phyloP scores from a whole-genome alignment of 2,888 invertebrate genomes.

The Homarus gammarus region DNA sequence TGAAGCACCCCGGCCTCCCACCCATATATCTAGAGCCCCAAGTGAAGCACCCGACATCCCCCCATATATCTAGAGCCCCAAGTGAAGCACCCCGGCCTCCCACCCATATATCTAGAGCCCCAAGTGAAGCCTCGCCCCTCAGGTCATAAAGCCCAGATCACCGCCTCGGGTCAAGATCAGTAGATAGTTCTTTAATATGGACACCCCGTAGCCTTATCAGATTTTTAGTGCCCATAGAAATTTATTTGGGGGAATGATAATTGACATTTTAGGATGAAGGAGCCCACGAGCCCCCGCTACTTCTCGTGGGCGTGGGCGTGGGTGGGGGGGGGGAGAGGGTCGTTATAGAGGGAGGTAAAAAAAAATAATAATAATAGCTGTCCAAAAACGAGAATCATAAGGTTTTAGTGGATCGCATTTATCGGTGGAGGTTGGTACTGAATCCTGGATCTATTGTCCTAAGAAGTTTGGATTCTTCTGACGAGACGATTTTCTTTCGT shows the following conservation, averaged over 20 bases:
- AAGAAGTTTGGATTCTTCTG: slow-evolving; percentile 7
- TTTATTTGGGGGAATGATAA: slow-evolving; percentile 15
- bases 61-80: too few species aligned
- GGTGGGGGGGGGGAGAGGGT: too few species aligned
- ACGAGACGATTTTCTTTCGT: neutral
- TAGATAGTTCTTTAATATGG: neutral
- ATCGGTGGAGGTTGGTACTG: slow-evolving; percentile 12
- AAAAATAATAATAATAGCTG: neutral
- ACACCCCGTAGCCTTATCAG: neutral
- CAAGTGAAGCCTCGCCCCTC: too few species aligned
- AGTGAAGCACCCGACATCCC: too few species aligned
- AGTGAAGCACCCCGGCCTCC: too few species aligned
- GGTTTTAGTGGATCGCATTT: slow-evolving; percentile 43
- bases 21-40: too few species aligned
- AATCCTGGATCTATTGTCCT: neutral
- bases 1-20: too few species aligned
- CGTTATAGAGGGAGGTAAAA: slow-evolving; percentile 2
- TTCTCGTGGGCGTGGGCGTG: too few species aligned
- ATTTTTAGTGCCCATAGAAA: slow-evolving; percentile 17
- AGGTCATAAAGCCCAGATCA: too few species aligned
- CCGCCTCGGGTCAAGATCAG: too few species aligned
- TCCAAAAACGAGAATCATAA: slow-evolving; percentile 25
- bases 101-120: too few species aligned
- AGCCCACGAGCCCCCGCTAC: neutral
- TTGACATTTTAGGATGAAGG: neutral